Evolutionary conservation across 2,888 invertebrate species (phyloP), one percentile per base, ranked within the genome.

Genomic region (Parapristionchus giblindavisi): DNA sequence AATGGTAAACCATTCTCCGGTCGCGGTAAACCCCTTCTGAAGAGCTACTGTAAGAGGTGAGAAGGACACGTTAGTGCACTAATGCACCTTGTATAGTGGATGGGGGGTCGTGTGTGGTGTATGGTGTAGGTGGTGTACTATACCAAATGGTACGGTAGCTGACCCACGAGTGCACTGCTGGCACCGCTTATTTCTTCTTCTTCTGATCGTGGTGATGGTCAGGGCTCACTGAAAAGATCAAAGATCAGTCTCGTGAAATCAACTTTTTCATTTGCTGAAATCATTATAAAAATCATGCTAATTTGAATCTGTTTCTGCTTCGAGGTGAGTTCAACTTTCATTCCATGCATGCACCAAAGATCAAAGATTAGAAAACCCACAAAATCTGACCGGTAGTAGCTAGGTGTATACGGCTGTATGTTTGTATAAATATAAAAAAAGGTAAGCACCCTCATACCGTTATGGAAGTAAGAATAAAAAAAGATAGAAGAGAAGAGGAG

Each of bases 1-100:
- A n/a, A n/a, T n/a, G n/a, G n/a, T n/a, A n/a, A n/a, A n/a, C n/a
- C n/a, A n/a, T n/a, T n/a, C n/a, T n/a, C n/a, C n/a, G n/a, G n/a
- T n/a, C n/a, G n/a, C n/a, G n/a, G n/a, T n/a, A n/a, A n/a, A n/a
- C n/a, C n/a, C n/a, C n/a, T n/a, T n/a, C n/a, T n/a, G n/a, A n/a
- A n/a, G n/a, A n/a, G n/a, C n/a, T n/a, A n/a, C n/a, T n/a, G n/a
- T n/a, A n/a, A n/a, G n/a, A n/a, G n/a, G n/a, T n/a, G n/a, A n/a
- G 34, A 60, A 38, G 43, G 43, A 63, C 63, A 63, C 63, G 63
- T 63, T 63, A 63, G 60, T 60, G 60, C 60, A 60, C 60, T 60
- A 60, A 38, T 60, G 60, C 60, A 60, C 63, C 63, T 40, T n/a
- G n/a, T n/a, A n/a, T n/a, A n/a, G n/a, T n/a, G n/a, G 40, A 32